These are phyloP conservation scores for Ceraclea dissimilis DNA, from an alignment of 2,888 invertebrate species.

Conservation along the genomic window DNA sequence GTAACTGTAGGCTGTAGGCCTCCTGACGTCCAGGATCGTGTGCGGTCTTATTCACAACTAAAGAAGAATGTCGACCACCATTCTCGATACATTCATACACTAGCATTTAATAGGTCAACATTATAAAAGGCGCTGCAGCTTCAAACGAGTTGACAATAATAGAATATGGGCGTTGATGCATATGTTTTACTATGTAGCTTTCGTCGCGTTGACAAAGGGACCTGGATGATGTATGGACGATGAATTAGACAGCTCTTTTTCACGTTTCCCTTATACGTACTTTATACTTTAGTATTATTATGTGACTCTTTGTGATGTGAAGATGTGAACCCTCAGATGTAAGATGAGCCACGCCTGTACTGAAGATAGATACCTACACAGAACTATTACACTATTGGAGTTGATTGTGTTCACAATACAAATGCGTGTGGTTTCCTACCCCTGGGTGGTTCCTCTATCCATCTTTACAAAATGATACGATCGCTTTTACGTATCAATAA, in stretches of 20 bases:
- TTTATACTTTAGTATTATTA: slow-evolving; percentile 19
- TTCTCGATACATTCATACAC: slow-evolving; percentile 14
- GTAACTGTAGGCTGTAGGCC: too few species aligned
- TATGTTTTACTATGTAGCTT: slow-evolving; percentile 23
- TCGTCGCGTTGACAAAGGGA: slow-evolving; percentile 25
- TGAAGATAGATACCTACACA: slow-evolving; percentile 3
- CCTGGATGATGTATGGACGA: slow-evolving; percentile 24
- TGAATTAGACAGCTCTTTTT: slow-evolving; percentile 25
- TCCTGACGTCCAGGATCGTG: slow-evolving; percentile 17
- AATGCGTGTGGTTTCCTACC: background rate
- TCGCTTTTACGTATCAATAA: too few species aligned
- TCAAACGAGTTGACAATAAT: slow-evolving; percentile 22
- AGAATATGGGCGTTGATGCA: slow-evolving; percentile 25
- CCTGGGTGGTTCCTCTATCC: background rate
- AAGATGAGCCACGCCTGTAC: slow-evolving; percentile 1
- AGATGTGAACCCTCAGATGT: slow-evolving; percentile 1
- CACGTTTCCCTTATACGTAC: slow-evolving; percentile 14
- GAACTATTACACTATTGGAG: slow-evolving; percentile 1
- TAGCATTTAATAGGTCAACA: slow-evolving; percentile 22
- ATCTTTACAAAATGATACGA: background rate
- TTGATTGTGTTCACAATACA: background rate
- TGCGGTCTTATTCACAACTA: slow-evolving; percentile 22
- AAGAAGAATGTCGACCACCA: slow-evolving; percentile 17
- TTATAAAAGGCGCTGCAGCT: slow-evolving; percentile 15
- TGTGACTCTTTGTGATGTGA: slow-evolving; percentile 7